phyloP scores from a whole-genome alignment of 2,113 vertebrate genomes.

The Crotalus tigris region DNA sequence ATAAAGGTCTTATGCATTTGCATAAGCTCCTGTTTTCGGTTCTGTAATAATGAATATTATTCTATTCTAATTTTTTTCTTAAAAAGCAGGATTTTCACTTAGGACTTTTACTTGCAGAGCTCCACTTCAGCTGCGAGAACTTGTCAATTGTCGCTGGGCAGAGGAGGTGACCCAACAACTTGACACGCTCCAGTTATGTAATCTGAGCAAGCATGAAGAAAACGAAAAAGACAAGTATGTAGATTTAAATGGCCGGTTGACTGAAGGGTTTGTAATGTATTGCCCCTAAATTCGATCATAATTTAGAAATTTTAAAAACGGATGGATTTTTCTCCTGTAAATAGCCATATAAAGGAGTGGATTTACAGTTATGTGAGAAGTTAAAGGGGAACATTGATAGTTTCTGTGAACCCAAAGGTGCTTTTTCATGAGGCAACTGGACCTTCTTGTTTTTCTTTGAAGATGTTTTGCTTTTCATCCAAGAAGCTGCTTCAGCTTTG shows the following conservation, averaged over 20 bases:
- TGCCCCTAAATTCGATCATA: background rate
- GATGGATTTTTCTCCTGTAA: background rate
- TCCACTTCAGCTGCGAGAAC: slow-evolving; percentile 90
- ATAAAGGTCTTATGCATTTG: background rate
- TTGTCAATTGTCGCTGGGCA: slow-evolving; percentile 98
- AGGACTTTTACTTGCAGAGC: slow-evolving; percentile 72
- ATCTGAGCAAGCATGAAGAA: slow-evolving; percentile 93
- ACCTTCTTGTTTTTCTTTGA: too few relatives aligned
- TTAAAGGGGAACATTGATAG: background rate
- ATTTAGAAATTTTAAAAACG: background rate
- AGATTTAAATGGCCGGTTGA: background rate
- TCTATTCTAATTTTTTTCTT: background rate
- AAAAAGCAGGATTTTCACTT: background rate
- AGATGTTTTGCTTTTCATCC: too few relatives aligned
- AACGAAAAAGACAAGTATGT: slow-evolving; percentile 97
- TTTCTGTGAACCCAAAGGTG: background rate
- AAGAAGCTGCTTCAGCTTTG: too few relatives aligned
- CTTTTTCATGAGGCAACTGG: too few relatives aligned
- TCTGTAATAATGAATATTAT: background rate
- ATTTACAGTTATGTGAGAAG: background rate
- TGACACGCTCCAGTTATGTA: slow-evolving; percentile 96
- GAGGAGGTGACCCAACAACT: slow-evolving; percentile 98
- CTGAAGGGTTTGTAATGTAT: background rate
- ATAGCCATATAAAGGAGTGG: background rate
- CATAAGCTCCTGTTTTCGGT: background rate